These are phyloP conservation scores for Bombus sibiricus DNA, from an alignment of 1,140 invertebrate genomes.

Conservation along the genomic window DNA sequence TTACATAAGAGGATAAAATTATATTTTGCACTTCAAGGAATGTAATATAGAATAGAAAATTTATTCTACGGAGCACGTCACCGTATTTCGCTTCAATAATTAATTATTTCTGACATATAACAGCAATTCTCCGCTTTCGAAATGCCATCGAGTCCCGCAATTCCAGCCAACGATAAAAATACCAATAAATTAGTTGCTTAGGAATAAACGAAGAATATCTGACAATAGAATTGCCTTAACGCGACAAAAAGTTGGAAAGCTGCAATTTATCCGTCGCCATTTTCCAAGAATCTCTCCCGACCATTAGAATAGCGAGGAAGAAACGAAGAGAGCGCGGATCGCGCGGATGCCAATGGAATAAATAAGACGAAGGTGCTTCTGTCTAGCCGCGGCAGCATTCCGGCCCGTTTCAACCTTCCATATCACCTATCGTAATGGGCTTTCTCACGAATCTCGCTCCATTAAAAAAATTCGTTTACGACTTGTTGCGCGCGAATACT, in stretches of 20 bases:
- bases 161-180: not conserved
- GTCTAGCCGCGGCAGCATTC: conserved; percentile 36
- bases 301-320: conserved; percentile 11
- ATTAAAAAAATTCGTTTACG: conserved; percentile 57
- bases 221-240: not conserved
- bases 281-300: not conserved
- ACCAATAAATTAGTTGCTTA: not conserved
- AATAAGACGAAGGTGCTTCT: conserved; percentile 54
- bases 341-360: conserved; percentile 27
- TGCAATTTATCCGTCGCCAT: not conserved
- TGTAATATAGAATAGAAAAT: too few species aligned
- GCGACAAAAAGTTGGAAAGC: not conserved
- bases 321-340: conserved; percentile 6
- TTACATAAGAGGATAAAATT: too few species aligned
- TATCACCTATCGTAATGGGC: conserved; percentile 51
- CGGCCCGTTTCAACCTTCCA: conserved; percentile 43
- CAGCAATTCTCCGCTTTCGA: not conserved
- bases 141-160: not conserved
- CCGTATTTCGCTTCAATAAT: not conserved
- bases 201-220: not conserved
- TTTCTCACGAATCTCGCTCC: conserved; percentile 49
- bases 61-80: too few species aligned
- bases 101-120: conserved; percentile 12
- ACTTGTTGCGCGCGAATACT: conserved; percentile 35
- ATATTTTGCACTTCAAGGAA: too few species aligned